Percentiles rank a stretch among this genome's conserved stretches.
Conservation (phyloP, 2,888 invertebrate genomes). For the Drosophila koepferae region DNA sequence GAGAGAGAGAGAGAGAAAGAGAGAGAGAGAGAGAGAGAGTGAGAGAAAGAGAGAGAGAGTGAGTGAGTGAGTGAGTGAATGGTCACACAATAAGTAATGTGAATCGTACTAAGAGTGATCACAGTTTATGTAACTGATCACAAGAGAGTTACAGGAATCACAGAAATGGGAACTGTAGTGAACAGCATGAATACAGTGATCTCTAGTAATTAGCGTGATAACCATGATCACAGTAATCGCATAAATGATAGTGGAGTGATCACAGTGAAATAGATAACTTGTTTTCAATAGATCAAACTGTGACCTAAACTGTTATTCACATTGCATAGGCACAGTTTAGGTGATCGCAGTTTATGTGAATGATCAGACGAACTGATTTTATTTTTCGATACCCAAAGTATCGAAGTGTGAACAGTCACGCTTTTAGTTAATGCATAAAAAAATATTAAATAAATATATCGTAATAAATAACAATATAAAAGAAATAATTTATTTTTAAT, state of each 20-base stretch:
- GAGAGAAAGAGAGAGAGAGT: background rate
- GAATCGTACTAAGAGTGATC: too few species aligned
- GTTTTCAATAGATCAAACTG: too few species aligned
- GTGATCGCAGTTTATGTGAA: background rate
- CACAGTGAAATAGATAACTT: background rate
- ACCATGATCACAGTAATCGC: background rate
- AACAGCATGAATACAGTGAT: background rate
- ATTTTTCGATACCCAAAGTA: background rate
- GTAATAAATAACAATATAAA: background rate
- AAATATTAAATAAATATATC: background rate
- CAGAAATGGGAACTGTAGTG: background rate
- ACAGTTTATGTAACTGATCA: too few species aligned
- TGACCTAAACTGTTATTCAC: too few species aligned
- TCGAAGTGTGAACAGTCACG: background rate
- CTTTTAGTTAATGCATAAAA: too few species aligned
- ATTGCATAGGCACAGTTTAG: background rate
- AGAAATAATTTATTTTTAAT: background rate
- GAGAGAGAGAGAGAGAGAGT: too few species aligned
- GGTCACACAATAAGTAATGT: too few species aligned
- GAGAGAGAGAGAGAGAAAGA: too few species aligned
- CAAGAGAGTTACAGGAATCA: too few species aligned
- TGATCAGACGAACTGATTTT: too few species aligned
- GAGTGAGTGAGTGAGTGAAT: too few species aligned
- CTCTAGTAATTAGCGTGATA: background rate
- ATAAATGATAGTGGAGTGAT: background rate